Conservation (phyloP, 1,140 invertebrate species). For the Sogatella furcifera region DNA sequence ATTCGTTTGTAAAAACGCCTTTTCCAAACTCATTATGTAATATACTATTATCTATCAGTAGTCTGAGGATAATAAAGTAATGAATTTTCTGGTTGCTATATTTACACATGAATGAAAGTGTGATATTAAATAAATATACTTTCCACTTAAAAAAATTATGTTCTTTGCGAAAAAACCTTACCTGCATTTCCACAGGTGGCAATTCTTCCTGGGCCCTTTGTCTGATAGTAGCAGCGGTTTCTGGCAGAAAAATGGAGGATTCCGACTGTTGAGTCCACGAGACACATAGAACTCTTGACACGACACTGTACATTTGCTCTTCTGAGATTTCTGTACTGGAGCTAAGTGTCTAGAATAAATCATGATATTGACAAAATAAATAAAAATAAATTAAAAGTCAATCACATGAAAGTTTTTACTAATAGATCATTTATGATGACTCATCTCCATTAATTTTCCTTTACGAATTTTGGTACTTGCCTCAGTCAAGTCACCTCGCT, state of each 20-base stretch:
- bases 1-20: too few species aligned
- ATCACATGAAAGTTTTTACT: background rate
- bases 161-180: slow-evolving; percentile 22
- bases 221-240: slow-evolving; percentile 41
- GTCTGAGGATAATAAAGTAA: too few species aligned
- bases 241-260: slow-evolving; percentile 48
- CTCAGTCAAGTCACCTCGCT: too few species aligned
- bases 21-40: too few species aligned
- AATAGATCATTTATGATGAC: background rate
- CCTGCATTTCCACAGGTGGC: slow-evolving; percentile 36
- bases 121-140: too few species aligned
- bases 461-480: too few species aligned
- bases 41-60: too few species aligned
- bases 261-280: slow-evolving; percentile 50
- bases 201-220: slow-evolving; percentile 26
- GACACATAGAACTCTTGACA: slow-evolving; percentile 50
- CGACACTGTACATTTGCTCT: slow-evolving; percentile 47
- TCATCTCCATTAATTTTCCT: too few species aligned
- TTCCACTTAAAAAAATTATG: too few species aligned
- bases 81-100: too few species aligned
- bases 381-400: too few species aligned
- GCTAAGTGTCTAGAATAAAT: slow-evolving; percentile 34
- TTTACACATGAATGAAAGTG: too few species aligned
- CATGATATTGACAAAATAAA: background rate
- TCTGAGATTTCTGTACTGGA: slow-evolving; percentile 44